Conservation (phyloP, 2,888 invertebrate genomes). For the Lasioglossum zephyrum region DNA sequence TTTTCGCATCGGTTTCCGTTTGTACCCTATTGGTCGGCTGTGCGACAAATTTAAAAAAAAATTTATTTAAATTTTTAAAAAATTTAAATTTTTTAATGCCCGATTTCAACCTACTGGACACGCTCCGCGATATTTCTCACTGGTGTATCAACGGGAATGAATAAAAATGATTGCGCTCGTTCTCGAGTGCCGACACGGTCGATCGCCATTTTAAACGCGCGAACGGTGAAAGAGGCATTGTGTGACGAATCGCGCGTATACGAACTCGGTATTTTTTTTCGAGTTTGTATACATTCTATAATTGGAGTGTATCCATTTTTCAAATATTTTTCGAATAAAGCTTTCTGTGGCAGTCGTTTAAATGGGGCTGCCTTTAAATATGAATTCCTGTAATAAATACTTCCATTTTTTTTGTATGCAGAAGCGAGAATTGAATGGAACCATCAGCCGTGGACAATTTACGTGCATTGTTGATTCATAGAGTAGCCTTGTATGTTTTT, state of each 20-base stretch:
- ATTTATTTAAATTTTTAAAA: too few relatives aligned
- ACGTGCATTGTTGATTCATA: not conserved
- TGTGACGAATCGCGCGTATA: not conserved
- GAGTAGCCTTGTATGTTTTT: not conserved
- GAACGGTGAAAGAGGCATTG: not conserved
- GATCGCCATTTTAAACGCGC: not conserved
- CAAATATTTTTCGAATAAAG: not conserved
- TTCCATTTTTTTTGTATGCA: not conserved
- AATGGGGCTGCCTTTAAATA: not conserved
- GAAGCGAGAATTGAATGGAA: not conserved
- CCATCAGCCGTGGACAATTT: not conserved
- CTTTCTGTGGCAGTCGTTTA: not conserved
- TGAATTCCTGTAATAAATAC: not conserved
- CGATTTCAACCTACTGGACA: not conserved
- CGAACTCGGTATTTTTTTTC: not conserved
- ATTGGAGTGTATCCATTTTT: not conserved
- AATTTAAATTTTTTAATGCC: slow-evolving; percentile 1
- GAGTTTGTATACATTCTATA: not conserved
- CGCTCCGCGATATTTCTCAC: not conserved
- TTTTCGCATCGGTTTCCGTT: not conserved
- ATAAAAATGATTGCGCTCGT: not conserved
- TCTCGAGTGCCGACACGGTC: not conserved
- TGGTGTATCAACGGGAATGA: not conserved
- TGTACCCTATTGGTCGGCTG: not conserved
- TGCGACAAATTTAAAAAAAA: too few relatives aligned